Percentiles rank a stretch among this genome's conserved stretches.
phyloP scores from a whole-genome alignment of 2,888 invertebrate species.

The Cheilosia pagana region DNA sequence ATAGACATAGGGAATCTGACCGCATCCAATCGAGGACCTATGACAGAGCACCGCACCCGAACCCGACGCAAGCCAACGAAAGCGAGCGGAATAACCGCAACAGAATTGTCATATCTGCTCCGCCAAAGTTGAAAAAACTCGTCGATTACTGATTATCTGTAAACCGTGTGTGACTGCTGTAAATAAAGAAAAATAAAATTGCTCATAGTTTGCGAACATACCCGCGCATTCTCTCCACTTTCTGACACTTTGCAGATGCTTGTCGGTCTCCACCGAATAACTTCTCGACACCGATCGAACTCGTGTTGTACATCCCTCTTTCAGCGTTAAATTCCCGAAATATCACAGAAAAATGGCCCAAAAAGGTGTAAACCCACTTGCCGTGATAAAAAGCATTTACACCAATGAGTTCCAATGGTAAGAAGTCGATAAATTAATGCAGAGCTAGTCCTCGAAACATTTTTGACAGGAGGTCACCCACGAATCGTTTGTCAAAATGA shows the following conservation, averaged over 20 bases:
- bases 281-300: neutral
- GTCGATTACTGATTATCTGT: conserved; percentile 79
- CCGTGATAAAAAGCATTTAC: conserved; percentile 87
- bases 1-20: conserved; percentile 72
- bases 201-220: neutral
- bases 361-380: conserved; percentile 84
- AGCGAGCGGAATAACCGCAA: conserved; percentile 78
- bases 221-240: neutral
- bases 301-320: conserved; percentile 11
- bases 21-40: conserved; percentile 54
- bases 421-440: conserved; percentile 78
- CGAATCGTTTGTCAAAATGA: neutral
- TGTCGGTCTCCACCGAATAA: conserved; percentile 47
- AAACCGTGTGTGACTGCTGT: neutral
- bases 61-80: conserved; percentile 53
- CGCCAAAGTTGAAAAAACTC: conserved; percentile 82
- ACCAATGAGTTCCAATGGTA: conserved; percentile 92
- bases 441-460: conserved; percentile 21
- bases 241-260: neutral
- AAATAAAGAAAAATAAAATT: neutral
- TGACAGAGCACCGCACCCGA: conserved; percentile 36
- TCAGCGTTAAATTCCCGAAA: conserved; percentile 18
- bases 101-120: conserved; percentile 81
- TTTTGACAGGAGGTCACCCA: conserved; percentile 51
- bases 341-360: conserved; percentile 85